Evolutionary conservation across 2,888 invertebrate genomes (phyloP), one percentile per base, ranked within the genome.

Genomic region (Blastobasis adustella): DNA sequence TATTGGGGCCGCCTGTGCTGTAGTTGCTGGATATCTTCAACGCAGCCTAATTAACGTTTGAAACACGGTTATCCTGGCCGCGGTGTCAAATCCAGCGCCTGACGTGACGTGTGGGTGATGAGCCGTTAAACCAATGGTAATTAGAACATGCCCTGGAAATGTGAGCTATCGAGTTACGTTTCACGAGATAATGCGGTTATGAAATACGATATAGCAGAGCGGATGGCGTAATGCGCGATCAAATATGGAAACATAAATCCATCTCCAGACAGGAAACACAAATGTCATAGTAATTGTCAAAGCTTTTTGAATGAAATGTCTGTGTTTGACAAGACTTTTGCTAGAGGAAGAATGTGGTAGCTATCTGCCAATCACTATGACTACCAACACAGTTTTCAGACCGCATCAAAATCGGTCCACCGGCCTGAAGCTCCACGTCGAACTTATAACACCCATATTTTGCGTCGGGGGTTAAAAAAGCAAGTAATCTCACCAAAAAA

Each of bases 41-140:
- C 37, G 58, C 67, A 77, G 76, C 79, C 82, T 63, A 71, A 79
- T 77, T 78, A 69, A 52, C 23, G 55, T 46, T 61, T 47, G 58
- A 63, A 79, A 82, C 78, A 77, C 81, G 85, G 86, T 84, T 76
- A 79, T 72, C 69, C 65, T 65, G 63, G n/a, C 9, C 5, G 63
- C 66, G 58, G 57, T 60, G 51, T 52, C 45, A 46, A 45, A 45
- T 41, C 10, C 23, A 1, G 23, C 23, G 43, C 45, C 4, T 39
- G 48, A 50, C 49, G 44, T 47, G 40, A 56, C 59, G 62, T 55
- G 59, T 58, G 59, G 53, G 55, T 49, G 60, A 61, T 62, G 55
- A 49, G 44, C 53, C 9, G 49, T 37, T 23, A 46, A 46, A 50
- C 38, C 40, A 41, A 48, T 9, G 51, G 37, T 39, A 37, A 46